Conservation (phyloP, 1,140 invertebrate species). For the silkworm (Bombyx mori) region DNA sequence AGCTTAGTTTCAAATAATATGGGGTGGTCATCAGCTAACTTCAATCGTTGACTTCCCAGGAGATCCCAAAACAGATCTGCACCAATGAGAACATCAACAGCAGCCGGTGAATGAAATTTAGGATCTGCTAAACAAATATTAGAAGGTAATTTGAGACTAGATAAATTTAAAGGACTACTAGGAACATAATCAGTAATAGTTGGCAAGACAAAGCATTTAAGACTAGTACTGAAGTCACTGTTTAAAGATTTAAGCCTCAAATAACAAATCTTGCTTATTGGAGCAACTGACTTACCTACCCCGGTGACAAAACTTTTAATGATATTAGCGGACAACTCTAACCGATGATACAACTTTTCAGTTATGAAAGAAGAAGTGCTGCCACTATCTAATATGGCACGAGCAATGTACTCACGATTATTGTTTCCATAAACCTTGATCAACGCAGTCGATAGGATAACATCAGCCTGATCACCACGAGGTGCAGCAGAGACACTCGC, state of each 20-base stretch:
- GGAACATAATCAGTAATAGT: neutral
- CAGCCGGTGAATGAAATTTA: constrained; percentile 22
- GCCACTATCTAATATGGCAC: neutral
- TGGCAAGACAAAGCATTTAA: no score
- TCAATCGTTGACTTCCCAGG: constrained; percentile 15
- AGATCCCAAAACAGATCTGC: no score
- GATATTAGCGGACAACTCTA: neutral
- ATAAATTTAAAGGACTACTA: constrained; percentile 3
- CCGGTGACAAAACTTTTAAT: neutral
- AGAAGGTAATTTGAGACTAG: constrained; percentile 5
- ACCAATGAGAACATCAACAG: constrained; percentile 28
- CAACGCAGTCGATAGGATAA: neutral
- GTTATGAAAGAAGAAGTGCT: constrained; percentile 3
- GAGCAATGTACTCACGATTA: neutral
- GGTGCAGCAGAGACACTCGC: neutral
- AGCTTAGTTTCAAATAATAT: constrained; percentile 7
- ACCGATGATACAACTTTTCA: neutral
- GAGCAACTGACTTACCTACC: neutral
- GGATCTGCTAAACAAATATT: constrained; percentile 10
- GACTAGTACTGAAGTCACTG: neutral
- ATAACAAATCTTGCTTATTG: neutral
- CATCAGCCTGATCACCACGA: no score
- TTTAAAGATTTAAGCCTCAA: neutral
- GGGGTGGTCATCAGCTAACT: constrained; percentile 4
- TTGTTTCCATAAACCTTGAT: neutral